phyloP scores from a whole-genome alignment of 2,797 vertebrate species.

The Moxostoma hubbsi region DNA sequence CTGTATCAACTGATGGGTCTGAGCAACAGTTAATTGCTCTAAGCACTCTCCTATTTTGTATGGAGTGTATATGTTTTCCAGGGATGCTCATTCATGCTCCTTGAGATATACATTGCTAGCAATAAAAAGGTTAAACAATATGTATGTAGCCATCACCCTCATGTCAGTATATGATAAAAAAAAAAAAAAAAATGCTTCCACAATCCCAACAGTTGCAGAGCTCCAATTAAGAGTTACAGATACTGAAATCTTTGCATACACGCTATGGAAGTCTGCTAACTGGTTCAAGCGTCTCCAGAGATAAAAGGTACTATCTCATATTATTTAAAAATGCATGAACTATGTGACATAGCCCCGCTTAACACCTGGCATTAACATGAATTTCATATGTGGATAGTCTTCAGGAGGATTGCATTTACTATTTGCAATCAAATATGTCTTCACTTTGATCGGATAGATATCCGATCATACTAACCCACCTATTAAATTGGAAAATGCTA shows the following conservation, averaged over 20 bases:
- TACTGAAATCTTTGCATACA: slow-evolving; percentile 1
- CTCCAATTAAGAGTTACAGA: slow-evolving; percentile 14
- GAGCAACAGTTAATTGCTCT: slow-evolving; percentile 13
- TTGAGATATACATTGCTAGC: not conserved
- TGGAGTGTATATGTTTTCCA: slow-evolving; percentile 16
- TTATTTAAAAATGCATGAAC: not conserved
- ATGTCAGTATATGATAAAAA: slow-evolving; percentile 22
- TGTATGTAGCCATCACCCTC: not conserved
- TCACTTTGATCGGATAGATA: too few species aligned
- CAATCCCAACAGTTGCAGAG: slow-evolving; percentile 14
- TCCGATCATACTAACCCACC: too few species aligned
- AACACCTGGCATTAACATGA: too few species aligned
- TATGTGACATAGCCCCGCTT: too few species aligned
- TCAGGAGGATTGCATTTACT: too few species aligned
- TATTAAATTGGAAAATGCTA: too few species aligned
- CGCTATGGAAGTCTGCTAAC: not conserved
- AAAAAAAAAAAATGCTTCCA: slow-evolving; percentile 15
- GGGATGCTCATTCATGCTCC: not conserved
- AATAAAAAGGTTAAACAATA: not conserved
- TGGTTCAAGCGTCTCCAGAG: not conserved
- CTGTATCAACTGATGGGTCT: slow-evolving; percentile 30
- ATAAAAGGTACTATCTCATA: not conserved
- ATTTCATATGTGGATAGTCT: too few species aligned
- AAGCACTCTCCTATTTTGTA: slow-evolving; percentile 31
- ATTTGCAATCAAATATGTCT: too few species aligned